These are phyloP conservation scores for Orbicella faveolata DNA, from an alignment of 64 coral and sea anemone species.

Conservation along the genomic window DNA sequence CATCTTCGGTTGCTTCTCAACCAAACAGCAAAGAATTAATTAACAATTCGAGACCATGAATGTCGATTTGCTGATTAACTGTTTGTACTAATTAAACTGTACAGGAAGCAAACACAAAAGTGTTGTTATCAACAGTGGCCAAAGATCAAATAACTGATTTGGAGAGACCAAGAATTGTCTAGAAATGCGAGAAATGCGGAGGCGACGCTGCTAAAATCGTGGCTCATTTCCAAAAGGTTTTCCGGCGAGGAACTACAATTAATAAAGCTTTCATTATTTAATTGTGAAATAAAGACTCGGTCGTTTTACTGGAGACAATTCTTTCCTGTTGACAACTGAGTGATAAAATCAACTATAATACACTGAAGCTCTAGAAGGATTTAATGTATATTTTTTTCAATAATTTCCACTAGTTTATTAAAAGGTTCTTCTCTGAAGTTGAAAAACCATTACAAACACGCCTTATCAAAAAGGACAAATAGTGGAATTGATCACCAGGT, in stretches of 20 bases:
- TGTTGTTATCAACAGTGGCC: not conserved
- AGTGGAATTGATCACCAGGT: not conserved
- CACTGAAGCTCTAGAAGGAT: no score
- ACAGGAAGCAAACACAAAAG: not conserved
- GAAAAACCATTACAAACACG: not conserved
- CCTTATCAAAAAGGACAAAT: not conserved
- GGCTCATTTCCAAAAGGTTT: not conserved
- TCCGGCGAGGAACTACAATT: not conserved
- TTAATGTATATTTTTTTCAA: no score
- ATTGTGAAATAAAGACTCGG: not conserved
- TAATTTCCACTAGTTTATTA: no score
- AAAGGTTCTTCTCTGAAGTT: not conserved
- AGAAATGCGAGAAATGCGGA: no score
- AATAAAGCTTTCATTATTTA: not conserved
- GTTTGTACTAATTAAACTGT: not conserved
- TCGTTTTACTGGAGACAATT: not conserved
- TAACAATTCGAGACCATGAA: not conserved
- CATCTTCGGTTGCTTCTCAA: constrained; percentile 1
- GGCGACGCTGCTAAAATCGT: no score
- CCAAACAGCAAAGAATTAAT: not conserved
- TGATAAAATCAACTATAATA: no score
- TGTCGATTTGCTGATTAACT: constrained; percentile 9
- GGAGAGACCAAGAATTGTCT: no score
- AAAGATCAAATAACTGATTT: not conserved
- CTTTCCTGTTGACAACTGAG: not conserved